These are phyloP conservation scores for Sorex araneus DNA, from an alignment of 2,113 vertebrate genomes.

Conservation along the genomic window DNA sequence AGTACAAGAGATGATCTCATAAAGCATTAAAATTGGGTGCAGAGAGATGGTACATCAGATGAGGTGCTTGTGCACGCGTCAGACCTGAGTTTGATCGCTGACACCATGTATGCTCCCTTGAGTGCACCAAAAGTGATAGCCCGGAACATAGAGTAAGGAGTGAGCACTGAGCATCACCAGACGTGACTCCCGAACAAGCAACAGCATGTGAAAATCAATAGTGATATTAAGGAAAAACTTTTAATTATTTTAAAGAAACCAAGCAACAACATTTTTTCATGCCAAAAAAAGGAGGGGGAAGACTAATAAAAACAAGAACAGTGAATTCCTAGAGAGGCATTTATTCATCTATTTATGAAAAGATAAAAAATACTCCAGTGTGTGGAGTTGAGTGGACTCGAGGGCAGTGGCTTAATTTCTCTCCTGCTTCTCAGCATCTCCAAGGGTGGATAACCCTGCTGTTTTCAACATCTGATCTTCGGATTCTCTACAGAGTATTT, in stretches of 20 bases:
- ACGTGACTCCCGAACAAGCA: too few relatives aligned
- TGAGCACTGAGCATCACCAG: too few relatives aligned
- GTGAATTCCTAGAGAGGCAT: neutral
- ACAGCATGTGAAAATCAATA: too few relatives aligned
- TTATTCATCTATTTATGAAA: neutral
- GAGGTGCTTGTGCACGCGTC: too few relatives aligned
- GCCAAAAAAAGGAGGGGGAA: neutral
- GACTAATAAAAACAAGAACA: neutral
- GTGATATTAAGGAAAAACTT: too few relatives aligned
- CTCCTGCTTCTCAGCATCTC: slow-evolving; percentile 5
- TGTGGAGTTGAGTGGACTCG: neutral
- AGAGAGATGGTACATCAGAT: too few relatives aligned
- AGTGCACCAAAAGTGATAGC: too few relatives aligned
- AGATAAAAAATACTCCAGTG: neutral
- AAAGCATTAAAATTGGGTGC: too few relatives aligned
- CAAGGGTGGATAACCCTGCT: slow-evolving; percentile 6
- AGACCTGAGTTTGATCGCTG: too few relatives aligned
- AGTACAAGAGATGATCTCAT: neutral
- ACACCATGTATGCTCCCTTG: too few relatives aligned
- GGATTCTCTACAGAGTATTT: neutral
- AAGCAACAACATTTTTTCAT: slow-evolving; percentile 1
- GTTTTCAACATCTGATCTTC: slow-evolving; percentile 16
- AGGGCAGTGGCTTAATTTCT: slow-evolving; percentile 29
- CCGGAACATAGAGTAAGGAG: too few relatives aligned
- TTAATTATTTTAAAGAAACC: neutral